Evolutionary conservation across 2,888 invertebrate genomes (phyloP).

Genomic region (Agrilus cyanescens): DNA sequence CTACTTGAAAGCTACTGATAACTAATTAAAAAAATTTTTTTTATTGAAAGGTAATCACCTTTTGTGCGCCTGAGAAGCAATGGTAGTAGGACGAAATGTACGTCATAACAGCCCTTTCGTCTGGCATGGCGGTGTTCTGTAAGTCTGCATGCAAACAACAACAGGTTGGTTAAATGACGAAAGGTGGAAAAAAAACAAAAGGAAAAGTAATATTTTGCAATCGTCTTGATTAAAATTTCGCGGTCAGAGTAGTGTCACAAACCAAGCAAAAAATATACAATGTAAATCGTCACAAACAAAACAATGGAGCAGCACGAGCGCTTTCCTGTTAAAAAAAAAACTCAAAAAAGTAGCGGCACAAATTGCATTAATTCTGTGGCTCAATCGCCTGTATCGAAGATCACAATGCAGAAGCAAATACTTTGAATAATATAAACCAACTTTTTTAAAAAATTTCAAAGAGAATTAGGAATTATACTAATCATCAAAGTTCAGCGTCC

Average conservation of each 20-base stretch:
- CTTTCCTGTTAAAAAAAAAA: background rate
- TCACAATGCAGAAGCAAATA: background rate
- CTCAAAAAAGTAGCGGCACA: too few relatives aligned
- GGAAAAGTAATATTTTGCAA: background rate
- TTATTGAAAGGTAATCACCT: slow-evolving; percentile 54
- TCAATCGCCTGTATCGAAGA: too few relatives aligned
- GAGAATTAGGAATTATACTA: too few relatives aligned
- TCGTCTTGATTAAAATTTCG: background rate
- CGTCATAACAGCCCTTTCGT: slow-evolving; percentile 99
- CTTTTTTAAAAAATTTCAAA: too few relatives aligned
- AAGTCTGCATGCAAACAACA: slow-evolving; percentile 60
- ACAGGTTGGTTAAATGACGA: slow-evolving; percentile 10
- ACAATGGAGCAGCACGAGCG: slow-evolving; percentile 1
- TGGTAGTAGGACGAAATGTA: slow-evolving; percentile 99
- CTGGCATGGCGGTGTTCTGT: slow-evolving; percentile 97
- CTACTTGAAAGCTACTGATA: background rate
- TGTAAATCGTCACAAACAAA: slow-evolving; percentile 1
- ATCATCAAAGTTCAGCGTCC: too few relatives aligned
- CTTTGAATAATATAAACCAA: background rate
- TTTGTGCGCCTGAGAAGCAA: slow-evolving; percentile 99
- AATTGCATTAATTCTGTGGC: too few relatives aligned
- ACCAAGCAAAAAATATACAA: slow-evolving; percentile 2
- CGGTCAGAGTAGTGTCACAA: background rate
- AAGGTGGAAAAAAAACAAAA: slow-evolving; percentile 4
- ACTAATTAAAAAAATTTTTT: slow-evolving; percentile 2